phyloP scores from a whole-genome alignment of 2,113 vertebrate species.

The Trogon melanurus region DNA sequence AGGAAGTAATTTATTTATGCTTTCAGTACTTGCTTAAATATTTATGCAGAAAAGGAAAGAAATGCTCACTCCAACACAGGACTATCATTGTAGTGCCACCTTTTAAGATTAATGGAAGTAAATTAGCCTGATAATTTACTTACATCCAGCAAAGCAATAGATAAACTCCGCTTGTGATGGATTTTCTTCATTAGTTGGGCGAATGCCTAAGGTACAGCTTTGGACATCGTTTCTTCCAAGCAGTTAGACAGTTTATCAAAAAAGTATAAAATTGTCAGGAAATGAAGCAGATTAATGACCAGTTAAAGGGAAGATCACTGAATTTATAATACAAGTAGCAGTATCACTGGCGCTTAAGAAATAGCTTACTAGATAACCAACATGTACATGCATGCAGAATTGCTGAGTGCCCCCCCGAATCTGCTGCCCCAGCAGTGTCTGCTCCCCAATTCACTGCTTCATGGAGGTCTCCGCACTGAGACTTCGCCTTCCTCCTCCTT shows the following conservation, averaged over 20 bases:
- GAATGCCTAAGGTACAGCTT: constrained; percentile 12
- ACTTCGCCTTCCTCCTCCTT: not conserved
- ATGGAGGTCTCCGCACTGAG: not conserved
- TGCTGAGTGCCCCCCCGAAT: fast-evolving
- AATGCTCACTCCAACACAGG: not conserved
- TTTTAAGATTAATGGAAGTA: constrained; percentile 64
- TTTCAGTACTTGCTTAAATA: constrained; percentile 49
- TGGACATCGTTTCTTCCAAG: constrained; percentile 41
- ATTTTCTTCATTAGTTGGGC: constrained; percentile 66
- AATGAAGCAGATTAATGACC: constrained; percentile 58
- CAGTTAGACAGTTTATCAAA: constrained; percentile 51
- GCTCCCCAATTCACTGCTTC: not conserved
- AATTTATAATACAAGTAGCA: constrained; percentile 42
- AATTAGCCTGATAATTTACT: constrained; percentile 67
- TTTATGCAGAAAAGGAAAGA: not conserved
- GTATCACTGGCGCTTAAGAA: not conserved
- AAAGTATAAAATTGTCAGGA: constrained; percentile 45
- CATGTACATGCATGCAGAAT: not conserved
- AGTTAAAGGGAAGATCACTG: constrained; percentile 11
- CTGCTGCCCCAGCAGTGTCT: fast-evolving
- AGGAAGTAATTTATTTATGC: constrained; percentile 58
- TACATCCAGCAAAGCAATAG: constrained; percentile 49
- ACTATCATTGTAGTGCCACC: not conserved
- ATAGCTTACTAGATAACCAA: not conserved
- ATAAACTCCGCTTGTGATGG: constrained; percentile 56